Conservation (phyloP, 1,140 invertebrate species). For the Olivierus martensii region DNA sequence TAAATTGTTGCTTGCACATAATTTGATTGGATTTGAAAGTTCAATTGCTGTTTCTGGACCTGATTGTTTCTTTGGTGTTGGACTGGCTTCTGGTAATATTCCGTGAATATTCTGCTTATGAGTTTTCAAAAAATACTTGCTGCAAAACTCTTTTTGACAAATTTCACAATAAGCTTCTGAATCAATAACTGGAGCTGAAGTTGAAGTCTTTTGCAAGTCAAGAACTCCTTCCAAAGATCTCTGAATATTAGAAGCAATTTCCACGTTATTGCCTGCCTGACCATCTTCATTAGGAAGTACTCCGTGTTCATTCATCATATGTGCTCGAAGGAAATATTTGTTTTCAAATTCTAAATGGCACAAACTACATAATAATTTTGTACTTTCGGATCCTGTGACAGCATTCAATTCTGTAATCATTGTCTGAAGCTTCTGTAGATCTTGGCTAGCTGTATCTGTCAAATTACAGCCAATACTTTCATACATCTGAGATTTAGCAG, state of each 20-base stretch:
- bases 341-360: constrained; percentile 43
- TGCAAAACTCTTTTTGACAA: constrained; percentile 46
- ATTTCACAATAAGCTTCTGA: constrained; percentile 37
- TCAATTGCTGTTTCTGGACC: no score
- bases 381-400: constrained; percentile 18
- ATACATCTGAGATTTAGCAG: no score
- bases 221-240: constrained; percentile 8
- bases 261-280: constrained; percentile 9
- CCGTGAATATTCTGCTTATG: constrained; percentile 43
- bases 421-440: constrained; percentile 72
- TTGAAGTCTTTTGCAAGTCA: constrained; percentile 10
- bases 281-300: constrained; percentile 30
- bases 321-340: constrained; percentile 40
- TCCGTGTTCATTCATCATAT: constrained; percentile 45
- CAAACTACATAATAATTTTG: constrained; percentile 36
- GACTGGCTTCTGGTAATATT: constrained; percentile 12
- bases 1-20: not conserved
- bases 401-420: constrained; percentile 80
- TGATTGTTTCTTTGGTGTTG: constrained; percentile 14
- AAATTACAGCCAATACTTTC: no score
- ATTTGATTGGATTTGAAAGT: not conserved
- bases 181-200: constrained; percentile 16
- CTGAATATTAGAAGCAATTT: constrained; percentile 10
- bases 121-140: constrained; percentile 41
- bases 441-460: constrained; percentile 36